Evolutionary conservation across 2,113 vertebrate genomes (phyloP), one percentile per base, ranked within the genome.

Genomic region (Thalassoma bifasciatum): DNA sequence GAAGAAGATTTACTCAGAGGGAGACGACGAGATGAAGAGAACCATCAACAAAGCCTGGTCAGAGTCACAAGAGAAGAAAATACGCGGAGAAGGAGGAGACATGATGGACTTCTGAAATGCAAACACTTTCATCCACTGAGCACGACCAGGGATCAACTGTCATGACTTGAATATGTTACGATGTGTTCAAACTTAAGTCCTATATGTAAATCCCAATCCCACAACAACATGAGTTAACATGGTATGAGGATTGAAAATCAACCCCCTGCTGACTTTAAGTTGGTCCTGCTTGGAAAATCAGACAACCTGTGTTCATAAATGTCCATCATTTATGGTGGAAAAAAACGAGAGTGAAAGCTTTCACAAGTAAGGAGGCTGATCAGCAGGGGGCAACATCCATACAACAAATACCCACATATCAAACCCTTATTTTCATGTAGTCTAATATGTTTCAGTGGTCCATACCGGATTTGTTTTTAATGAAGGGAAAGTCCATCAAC

Each of bases 11-110:
- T 99, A 99, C 49, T 93, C 95, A 0, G 97, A 99, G 11, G 98
- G 98, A 47, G 97, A 99, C 10, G 98, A 99, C 24, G 98, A 99
- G 30, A 98, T 98, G 96, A 99, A 98, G 79, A 95, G 97, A 86
- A 98, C 96, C 57, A 96, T 99, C 93, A 99, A 97, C 91, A 99
- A 99, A 93, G 98, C 97, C 49, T 99, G 98, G 97, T 93, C 95
- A 10, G 97, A 99, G 88, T 98, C 96, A 38, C 95, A 98, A 85
- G 98, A 99, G 81, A 99, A 99, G 92, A 97, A 98, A 87, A 85
- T 91, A 47, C 96, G 91, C 93, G 95, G 95, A 54, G 96, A 95
- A 40, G 66, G 8, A 9, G 64, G 16, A 26, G 95, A 95, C 46
- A 83, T 83, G 44, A 93, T 95, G 90, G 95, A 96, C 88, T 89